Evolutionary conservation across 2,797 vertebrate species (phyloP).

Genomic region (Coendou prehensilis): DNA sequence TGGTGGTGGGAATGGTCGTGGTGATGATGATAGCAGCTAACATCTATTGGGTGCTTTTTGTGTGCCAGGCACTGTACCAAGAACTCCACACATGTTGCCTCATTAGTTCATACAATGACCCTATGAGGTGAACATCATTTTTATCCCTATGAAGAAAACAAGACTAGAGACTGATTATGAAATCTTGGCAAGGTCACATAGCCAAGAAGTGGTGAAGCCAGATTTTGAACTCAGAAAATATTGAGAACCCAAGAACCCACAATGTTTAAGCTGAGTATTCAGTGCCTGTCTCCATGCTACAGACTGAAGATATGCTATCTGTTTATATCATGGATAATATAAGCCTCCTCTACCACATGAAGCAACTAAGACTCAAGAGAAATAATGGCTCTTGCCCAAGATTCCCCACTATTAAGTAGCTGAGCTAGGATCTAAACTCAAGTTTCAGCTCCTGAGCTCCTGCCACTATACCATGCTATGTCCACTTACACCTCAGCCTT

Average conservation of each 20-base stretch:
- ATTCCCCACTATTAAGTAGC: background rate
- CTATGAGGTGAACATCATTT: background rate
- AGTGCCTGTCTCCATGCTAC: background rate
- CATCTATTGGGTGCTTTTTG: background rate
- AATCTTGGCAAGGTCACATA: background rate
- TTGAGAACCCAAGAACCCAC: background rate
- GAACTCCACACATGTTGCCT: background rate
- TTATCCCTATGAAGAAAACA: slow-evolving; percentile 41
- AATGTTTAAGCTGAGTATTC: background rate
- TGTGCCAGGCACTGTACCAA: background rate
- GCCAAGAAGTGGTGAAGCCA: background rate
- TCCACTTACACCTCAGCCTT: background rate
- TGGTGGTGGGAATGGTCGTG: background rate
- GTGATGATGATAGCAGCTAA: background rate
- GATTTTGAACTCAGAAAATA: background rate
- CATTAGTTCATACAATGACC: background rate
- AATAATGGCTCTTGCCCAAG: slow-evolving; percentile 24
- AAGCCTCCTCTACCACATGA: background rate
- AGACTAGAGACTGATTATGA: background rate
- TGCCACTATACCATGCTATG: background rate
- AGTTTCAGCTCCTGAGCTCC: slow-evolving; percentile 41
- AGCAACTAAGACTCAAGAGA: slow-evolving; percentile 11
- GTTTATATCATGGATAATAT: background rate
- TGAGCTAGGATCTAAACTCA: slow-evolving; percentile 65
- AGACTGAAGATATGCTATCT: background rate